These are phyloP conservation scores for Stomatorhinus ivindoensis DNA, from an alignment of 2,113 vertebrate genomes.

Conservation along the genomic window DNA sequence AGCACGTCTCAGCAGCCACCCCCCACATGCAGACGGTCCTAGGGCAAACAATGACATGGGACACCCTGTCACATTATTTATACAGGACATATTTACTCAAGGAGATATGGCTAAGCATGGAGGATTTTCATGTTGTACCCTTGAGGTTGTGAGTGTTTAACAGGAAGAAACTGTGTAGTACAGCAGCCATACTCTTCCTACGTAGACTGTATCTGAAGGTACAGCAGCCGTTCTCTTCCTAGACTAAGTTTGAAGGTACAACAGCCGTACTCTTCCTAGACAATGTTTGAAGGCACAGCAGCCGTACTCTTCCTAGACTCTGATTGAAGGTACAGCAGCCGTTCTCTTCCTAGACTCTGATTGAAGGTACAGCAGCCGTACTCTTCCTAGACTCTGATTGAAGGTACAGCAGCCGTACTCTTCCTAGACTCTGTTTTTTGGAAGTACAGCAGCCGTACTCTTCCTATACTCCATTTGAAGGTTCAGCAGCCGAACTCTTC, in stretches of 20 bases:
- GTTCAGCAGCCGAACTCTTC: background rate
- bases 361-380: background rate
- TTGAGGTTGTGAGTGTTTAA: background rate
- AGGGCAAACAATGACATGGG: background rate
- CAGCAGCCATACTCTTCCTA: background rate
- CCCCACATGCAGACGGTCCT: background rate
- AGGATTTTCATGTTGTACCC: background rate
- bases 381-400: background rate
- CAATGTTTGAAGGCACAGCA: too few relatives aligned
- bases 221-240: background rate
- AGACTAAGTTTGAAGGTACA: too few relatives aligned
- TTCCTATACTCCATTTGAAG: background rate
- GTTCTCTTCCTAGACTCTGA: background rate
- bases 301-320: background rate
- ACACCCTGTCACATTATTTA: background rate
- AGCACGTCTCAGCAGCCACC: background rate
- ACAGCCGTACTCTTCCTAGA: too few relatives aligned
- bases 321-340: background rate
- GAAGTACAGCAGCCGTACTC: background rate
- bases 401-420: background rate
- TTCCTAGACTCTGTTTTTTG: background rate
- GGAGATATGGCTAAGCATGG: background rate
- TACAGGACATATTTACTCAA: background rate
- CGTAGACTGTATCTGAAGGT: background rate
- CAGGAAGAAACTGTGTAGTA: background rate